Conservation (phyloP, 1,140 invertebrate genomes). For the Papilio dardanus region DNA sequence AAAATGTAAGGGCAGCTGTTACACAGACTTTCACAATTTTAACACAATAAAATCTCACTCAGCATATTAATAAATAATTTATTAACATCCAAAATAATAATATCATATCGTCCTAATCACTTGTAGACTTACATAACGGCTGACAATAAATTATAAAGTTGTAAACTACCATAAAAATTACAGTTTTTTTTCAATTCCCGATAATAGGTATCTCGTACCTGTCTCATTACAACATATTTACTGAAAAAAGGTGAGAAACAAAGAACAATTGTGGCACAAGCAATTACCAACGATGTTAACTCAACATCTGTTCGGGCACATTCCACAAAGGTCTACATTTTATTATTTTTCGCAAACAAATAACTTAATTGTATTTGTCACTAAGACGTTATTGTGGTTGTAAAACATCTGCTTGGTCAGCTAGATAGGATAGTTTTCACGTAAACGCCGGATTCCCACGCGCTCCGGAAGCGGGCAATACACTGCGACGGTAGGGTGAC, state of each 20-base stretch:
- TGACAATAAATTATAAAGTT: not conserved
- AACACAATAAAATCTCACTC: not conserved
- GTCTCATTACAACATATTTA: not conserved
- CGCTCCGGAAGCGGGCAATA: constrained; percentile 57
- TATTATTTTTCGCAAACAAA: constrained; percentile 40
- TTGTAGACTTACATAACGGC: not conserved
- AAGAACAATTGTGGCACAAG: constrained; percentile 1
- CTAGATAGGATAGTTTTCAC: constrained; percentile 44
- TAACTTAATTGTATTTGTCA: constrained; percentile 21
- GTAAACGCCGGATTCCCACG: constrained; percentile 55
- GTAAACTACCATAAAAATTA: not conserved
- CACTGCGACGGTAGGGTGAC: constrained; percentile 28
- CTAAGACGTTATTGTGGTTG: constrained; percentile 17
- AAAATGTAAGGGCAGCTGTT: constrained; percentile 5
- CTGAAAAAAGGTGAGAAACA: constrained; percentile 19
- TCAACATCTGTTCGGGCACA: constrained; percentile 12
- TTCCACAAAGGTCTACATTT: not conserved
- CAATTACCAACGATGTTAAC: not conserved
- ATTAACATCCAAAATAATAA: not conserved
- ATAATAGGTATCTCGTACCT: not conserved
- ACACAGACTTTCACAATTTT: not conserved
- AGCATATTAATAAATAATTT: not conserved
- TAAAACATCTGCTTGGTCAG: constrained; percentile 45
- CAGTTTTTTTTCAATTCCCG: not conserved
- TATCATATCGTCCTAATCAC: not conserved